Conservation (phyloP, 1,140 invertebrate species). For the Pinna nobilis region DNA sequence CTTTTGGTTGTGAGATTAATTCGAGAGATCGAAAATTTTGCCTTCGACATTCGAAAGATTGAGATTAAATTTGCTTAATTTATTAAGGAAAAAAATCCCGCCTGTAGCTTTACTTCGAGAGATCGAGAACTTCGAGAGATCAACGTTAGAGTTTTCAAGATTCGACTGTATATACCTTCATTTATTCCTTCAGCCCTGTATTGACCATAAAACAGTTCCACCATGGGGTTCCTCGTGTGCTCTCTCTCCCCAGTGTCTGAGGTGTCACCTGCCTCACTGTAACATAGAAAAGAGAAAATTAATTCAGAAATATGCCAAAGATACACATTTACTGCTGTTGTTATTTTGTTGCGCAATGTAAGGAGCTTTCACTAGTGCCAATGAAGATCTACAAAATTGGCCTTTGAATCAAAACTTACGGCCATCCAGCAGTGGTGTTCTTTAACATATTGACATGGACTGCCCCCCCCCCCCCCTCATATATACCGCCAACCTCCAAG, state of each 20-base stretch:
- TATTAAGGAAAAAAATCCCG: too few species aligned
- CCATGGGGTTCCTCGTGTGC: conserved; percentile 73
- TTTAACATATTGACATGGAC: not conserved
- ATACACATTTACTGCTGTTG: too few species aligned
- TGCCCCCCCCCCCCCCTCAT: not conserved
- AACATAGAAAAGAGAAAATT: not conserved
- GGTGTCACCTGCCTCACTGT: not conserved
- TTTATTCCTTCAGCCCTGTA: conserved; percentile 74
- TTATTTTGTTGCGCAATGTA: too few species aligned
- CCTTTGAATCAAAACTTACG: not conserved
- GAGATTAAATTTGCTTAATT: too few species aligned
- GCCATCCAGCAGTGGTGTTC: not conserved
- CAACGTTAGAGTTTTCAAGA: too few species aligned
- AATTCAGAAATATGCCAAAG: not conserved
- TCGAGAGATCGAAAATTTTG: too few species aligned
- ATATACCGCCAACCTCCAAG: not conserved
- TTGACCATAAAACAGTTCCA: conserved; percentile 77
- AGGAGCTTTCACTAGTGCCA: not conserved
- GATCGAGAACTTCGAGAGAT: too few species aligned
- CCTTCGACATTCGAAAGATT: too few species aligned
- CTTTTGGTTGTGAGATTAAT: too few species aligned
- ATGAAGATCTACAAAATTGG: not conserved
- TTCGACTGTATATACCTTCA: conserved; percentile 63
- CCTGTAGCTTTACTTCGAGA: too few species aligned
- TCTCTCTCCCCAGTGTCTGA: conserved; percentile 2